phyloP scores from a whole-genome alignment of 2,888 invertebrate genomes.

The Iselma pallidipennis region DNA sequence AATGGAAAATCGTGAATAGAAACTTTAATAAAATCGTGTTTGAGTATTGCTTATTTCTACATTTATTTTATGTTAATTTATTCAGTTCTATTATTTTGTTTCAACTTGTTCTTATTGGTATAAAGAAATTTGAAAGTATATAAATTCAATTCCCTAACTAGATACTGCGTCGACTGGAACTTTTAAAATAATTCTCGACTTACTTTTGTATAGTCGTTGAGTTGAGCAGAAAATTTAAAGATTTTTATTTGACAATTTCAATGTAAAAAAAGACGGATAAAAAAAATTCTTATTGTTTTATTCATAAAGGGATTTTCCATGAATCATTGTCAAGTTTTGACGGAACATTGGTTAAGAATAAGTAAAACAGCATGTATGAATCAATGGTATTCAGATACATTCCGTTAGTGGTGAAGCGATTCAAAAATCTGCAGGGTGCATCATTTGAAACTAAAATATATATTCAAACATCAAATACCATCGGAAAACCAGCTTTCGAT shows the following conservation, averaged over 20 bases:
- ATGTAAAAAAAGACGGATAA: too few species aligned
- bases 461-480: conserved; percentile 5
- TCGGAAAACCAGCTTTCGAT: background rate
- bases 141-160: background rate
- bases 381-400: conserved; percentile 18
- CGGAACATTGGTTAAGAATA: background rate
- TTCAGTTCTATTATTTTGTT: background rate
- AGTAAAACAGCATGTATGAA: conserved; percentile 11
- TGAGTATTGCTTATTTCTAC: conserved; percentile 4
- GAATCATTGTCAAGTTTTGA: background rate
- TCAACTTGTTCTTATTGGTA: background rate
- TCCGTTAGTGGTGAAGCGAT: conserved; percentile 19
- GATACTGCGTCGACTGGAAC: background rate
- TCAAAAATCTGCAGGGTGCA: conserved; percentile 14
- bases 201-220: too few species aligned
- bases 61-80: background rate
- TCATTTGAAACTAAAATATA: background rate
- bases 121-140: too few species aligned
- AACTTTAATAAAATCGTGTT: conserved; percentile 35
- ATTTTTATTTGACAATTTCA: too few species aligned
- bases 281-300: background rate
- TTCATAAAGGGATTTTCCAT: background rate
- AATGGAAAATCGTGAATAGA: conserved; percentile 26
- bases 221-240: too few species aligned
- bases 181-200: too few species aligned